A percentile compares a stretch with the other conserved stretches of the same genome.
Conservation (phyloP, 2,888 invertebrate genomes). For the Zelleria hepariella region DNA sequence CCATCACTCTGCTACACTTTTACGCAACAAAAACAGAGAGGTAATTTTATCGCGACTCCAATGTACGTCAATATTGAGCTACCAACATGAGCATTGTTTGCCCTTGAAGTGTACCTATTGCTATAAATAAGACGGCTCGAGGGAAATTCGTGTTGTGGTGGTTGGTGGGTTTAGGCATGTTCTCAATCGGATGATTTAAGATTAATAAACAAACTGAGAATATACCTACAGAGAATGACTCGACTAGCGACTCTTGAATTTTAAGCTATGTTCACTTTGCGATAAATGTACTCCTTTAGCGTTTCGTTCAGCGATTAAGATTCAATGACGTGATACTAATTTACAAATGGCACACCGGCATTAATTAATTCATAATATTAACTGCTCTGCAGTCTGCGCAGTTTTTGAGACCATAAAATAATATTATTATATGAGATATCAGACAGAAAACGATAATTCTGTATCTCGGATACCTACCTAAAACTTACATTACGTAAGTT, state of each 20-base stretch:
- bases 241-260: no score
- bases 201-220: background rate
- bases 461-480: no score
- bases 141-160: background rate
- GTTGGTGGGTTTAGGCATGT: background rate
- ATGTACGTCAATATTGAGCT: background rate
- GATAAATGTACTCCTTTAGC: no score
- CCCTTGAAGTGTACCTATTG: conserved; percentile 4
- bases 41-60: background rate
- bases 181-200: background rate
- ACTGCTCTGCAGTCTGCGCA: no score
- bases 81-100: conserved; percentile 1
- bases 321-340: background rate
- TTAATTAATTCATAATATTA: no score
- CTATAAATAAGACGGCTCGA: conserved; percentile 12
- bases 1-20: conserved; percentile 31
- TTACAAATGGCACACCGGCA: background rate
- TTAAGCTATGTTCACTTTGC: no score
- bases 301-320: background rate
- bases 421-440: no score
- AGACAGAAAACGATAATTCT: no score
- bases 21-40: conserved; percentile 29
- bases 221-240: no score
- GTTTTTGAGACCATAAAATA: no score
- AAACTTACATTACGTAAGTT: no score